A percentile compares a stretch with the other conserved stretches of the same genome.
Evolutionary conservation across 2,113 vertebrate species (phyloP).

Genomic region (Petrocephalus microphthalmus): DNA sequence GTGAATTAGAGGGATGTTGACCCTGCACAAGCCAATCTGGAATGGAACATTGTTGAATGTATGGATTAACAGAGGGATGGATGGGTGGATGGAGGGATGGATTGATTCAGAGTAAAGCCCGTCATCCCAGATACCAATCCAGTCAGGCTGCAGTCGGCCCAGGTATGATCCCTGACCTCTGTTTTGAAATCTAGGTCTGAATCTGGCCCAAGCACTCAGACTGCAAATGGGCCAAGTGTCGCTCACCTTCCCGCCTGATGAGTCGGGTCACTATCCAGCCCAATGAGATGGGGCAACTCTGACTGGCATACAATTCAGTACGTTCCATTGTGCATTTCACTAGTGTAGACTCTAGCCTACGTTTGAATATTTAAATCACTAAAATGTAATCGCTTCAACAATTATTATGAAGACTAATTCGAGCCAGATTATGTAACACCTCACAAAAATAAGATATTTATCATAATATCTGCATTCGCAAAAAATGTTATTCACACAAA

Average conservation of each 20-base stretch:
- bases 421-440: neutral
- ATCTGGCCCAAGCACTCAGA: too few relatives aligned
- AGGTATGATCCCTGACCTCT: too few relatives aligned
- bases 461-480: neutral
- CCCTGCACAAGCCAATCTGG: neutral
- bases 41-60: neutral
- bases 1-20: neutral
- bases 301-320: neutral
- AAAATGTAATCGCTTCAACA: neutral
- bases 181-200: too few relatives aligned
- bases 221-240: too few relatives aligned
- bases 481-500: neutral
- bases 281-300: neutral
- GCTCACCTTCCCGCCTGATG: neutral
- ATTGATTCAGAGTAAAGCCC: neutral
- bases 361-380: neutral
- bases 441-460: neutral
- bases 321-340: too few relatives aligned
- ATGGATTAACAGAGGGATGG: too few relatives aligned
- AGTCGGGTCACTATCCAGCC: neutral
- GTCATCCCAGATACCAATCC: too few relatives aligned
- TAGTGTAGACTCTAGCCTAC: too few relatives aligned
- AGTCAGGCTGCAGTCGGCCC: too few relatives aligned
- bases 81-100: neutral
- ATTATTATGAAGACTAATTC: neutral